A percentile compares a stretch with the other conserved stretches of the same genome.
These are phyloP conservation scores for Syrmaticus mikado DNA, from an alignment of 2,113 vertebrate species.

Conservation along the genomic window DNA sequence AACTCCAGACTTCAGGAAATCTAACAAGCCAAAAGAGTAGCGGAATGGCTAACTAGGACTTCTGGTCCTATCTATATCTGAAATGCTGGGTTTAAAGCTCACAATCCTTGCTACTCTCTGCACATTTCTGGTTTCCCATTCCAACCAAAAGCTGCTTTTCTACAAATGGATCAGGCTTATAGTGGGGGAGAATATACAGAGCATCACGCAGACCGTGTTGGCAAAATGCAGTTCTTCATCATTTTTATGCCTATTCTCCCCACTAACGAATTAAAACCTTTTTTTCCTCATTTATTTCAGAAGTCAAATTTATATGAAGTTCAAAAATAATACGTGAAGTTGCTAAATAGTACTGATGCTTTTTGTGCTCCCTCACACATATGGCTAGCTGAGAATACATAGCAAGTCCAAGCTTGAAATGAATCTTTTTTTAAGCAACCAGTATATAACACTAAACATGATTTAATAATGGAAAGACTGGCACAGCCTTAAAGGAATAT, in stretches of 20 bases:
- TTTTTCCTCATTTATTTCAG: not conserved
- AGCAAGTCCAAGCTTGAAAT: conserved; percentile 62
- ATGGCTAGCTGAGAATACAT: conserved; percentile 36
- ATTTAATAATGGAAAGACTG: conserved; percentile 73
- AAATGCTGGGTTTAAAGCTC: not conserved
- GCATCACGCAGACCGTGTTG: not conserved
- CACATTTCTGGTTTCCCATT: not conserved
- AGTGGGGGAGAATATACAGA: not conserved
- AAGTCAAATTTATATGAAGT: not conserved
- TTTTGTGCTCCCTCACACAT: conserved; percentile 53
- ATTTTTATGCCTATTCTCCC: not conserved
- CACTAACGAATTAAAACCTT: not conserved
- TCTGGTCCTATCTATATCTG: not conserved
- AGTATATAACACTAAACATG: conserved; percentile 61
- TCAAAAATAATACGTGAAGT: not conserved
- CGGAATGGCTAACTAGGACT: not conserved
- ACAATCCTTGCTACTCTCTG: not conserved
- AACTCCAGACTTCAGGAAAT: not conserved
- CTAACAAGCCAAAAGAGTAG: rapidly evolving
- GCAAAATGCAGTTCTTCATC: not conserved
- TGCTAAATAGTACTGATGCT: not conserved
- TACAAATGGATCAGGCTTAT: not conserved
- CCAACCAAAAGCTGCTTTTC: not conserved
- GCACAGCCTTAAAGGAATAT: conserved; percentile 68
- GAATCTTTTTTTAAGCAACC: conserved; percentile 36